phyloP scores from a whole-genome alignment of 2,113 vertebrate species.

The Seriola aureovittata region DNA sequence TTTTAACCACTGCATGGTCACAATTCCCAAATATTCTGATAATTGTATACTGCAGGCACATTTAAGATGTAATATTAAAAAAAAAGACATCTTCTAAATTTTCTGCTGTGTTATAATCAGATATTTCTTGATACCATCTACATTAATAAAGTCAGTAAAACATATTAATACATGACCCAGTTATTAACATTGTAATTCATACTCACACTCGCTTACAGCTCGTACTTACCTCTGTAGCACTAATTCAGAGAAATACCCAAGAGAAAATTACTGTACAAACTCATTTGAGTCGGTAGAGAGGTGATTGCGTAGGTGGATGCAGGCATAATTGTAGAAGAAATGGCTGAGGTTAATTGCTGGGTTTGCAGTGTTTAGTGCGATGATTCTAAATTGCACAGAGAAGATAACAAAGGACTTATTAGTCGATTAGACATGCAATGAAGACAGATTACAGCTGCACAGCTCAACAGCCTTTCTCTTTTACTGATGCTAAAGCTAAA shows the following conservation, averaged over 20 bases:
- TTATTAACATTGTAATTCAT: conserved; percentile 37
- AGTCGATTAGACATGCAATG: conserved; percentile 58
- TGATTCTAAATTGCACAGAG: conserved; percentile 63
- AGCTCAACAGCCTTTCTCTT: background rate
- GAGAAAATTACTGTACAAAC: conserved; percentile 58
- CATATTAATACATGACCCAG: conserved; percentile 21
- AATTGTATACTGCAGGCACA: background rate
- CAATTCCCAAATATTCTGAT: background rate
- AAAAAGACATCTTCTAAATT: background rate
- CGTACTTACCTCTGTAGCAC: conserved; percentile 27
- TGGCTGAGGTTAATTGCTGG: conserved; percentile 72
- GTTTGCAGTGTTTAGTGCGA: conserved; percentile 54
- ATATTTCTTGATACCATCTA: background rate
- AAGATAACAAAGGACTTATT: conserved; percentile 51
- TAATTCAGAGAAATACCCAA: conserved; percentile 47
- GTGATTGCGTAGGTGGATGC: conserved; percentile 42
- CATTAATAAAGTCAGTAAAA: conserved; percentile 16
- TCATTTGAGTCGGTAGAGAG: conserved; percentile 56
- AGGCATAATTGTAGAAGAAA: conserved; percentile 60
- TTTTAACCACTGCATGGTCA: conserved; percentile 10
- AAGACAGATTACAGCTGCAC: conserved; percentile 25
- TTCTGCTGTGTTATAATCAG: background rate
- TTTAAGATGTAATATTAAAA: background rate
- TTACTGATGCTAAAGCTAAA: background rate
- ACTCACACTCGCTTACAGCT: conserved; percentile 23